Conservation (phyloP, 2,888 invertebrate species). For the Eupithecia subumbrata region DNA sequence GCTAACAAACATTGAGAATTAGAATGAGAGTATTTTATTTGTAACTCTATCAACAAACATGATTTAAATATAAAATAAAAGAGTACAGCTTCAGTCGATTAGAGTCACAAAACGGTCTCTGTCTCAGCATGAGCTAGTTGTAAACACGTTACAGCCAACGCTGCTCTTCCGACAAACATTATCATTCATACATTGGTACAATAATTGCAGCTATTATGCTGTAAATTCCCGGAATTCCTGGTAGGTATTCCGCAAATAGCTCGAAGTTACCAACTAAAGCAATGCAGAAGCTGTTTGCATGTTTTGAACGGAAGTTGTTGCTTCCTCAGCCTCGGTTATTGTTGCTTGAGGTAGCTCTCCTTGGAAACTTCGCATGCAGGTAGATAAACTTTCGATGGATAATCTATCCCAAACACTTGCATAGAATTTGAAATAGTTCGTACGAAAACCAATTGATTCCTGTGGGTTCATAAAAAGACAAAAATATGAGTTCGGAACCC, state of each 20-base stretch:
- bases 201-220: constrained; percentile 4
- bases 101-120: no score
- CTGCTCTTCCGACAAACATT: no score
- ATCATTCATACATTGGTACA: not conserved
- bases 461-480: not conserved
- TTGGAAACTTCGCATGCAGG: not conserved
- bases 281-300: not conserved
- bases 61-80: no score
- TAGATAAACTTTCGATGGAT: not conserved
- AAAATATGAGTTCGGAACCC: no score
- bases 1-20: no score
- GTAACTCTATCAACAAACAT: no score
- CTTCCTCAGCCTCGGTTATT: not conserved
- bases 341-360: not conserved
- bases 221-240: not conserved
- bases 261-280: constrained; percentile 1
- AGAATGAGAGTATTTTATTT: no score
- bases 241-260: not conserved
- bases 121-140: no score
- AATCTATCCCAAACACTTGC: not conserved
- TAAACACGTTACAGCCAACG: no score
- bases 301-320: not conserved
- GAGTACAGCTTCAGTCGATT: no score
- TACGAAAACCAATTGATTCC: not conserved
- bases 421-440: not conserved